These are phyloP conservation scores for Diadegma fenestrale DNA, from an alignment of 2,888 invertebrate species.

Conservation along the genomic window DNA sequence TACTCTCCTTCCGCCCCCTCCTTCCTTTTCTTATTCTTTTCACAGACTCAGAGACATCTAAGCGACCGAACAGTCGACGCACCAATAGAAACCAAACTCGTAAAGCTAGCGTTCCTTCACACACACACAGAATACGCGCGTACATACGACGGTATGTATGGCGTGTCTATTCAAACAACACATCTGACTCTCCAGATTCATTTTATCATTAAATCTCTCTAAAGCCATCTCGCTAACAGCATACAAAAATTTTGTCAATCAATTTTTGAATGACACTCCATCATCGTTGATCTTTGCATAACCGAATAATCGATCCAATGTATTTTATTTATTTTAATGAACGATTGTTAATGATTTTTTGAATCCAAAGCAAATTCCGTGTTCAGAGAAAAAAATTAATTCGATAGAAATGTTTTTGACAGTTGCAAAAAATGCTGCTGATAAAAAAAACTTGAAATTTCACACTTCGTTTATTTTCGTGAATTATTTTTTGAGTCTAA, in stretches of 20 bases:
- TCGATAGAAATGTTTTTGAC: too few species aligned
- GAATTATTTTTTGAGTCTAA: background rate
- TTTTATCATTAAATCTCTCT: background rate
- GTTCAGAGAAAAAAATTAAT: too few species aligned
- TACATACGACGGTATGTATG: background rate
- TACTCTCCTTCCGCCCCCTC: background rate
- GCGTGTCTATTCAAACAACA: background rate
- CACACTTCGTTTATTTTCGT: too few species aligned
- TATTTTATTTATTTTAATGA: too few species aligned
- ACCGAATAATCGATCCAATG: too few species aligned
- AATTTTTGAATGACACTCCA: background rate
- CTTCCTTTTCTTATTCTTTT: conserved; percentile 16
- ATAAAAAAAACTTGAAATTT: too few species aligned
- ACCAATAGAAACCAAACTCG: conserved; percentile 3
- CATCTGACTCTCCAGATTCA: background rate
- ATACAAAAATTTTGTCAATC: background rate
- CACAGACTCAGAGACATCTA: conserved; percentile 45
- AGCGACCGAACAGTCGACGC: conserved; percentile 62
- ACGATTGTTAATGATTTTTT: too few species aligned
- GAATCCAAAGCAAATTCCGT: too few species aligned
- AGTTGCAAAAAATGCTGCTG: too few species aligned
- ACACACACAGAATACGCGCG: background rate
- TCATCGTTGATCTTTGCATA: too few species aligned
- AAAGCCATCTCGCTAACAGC: background rate
- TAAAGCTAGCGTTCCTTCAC: conserved; percentile 26